phyloP scores from a whole-genome alignment of 2,113 vertebrate genomes.

The Planiliza haematocheilus region DNA sequence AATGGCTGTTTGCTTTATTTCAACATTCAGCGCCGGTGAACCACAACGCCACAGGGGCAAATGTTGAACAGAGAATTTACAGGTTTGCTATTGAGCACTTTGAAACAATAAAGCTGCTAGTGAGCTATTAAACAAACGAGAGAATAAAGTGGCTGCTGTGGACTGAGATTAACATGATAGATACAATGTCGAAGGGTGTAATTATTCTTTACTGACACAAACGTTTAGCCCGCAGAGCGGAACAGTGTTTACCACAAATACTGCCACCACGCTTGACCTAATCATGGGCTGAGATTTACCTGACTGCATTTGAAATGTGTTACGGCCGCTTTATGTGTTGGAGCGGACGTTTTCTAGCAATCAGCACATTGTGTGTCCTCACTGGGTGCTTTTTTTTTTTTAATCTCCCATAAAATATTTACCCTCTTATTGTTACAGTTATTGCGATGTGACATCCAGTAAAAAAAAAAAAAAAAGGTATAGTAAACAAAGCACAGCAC shows the following conservation, averaged over 20 bases:
- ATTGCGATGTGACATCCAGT: not conserved
- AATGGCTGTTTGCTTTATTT: conserved; percentile 81
- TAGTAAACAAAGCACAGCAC: not conserved
- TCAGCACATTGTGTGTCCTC: conserved; percentile 9
- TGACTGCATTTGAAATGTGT: conserved; percentile 70
- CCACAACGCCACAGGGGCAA: conserved; percentile 88
- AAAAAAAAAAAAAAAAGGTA: not conserved
- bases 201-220: conserved; percentile 87
- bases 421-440: not conserved
- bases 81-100: conserved; percentile 88
- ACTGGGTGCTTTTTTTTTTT: not conserved
- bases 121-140: conserved; percentile 91
- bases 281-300: conserved; percentile 76
- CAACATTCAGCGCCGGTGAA: conserved; percentile 95
- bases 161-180: conserved; percentile 84
- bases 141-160: conserved; percentile 87
- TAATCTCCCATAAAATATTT: not conserved
- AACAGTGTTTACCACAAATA: conserved; percentile 82
- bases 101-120: conserved; percentile 92
- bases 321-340: conserved; percentile 58
- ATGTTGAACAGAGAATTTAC: conserved; percentile 91
- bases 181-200: conserved; percentile 77
- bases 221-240: conserved; percentile 76
- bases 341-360: conserved; percentile 36
- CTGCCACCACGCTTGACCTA: conserved; percentile 76